Evolutionary conservation across 2,797 vertebrate genomes (phyloP).

Genomic region (Aldrovandia affinis): DNA sequence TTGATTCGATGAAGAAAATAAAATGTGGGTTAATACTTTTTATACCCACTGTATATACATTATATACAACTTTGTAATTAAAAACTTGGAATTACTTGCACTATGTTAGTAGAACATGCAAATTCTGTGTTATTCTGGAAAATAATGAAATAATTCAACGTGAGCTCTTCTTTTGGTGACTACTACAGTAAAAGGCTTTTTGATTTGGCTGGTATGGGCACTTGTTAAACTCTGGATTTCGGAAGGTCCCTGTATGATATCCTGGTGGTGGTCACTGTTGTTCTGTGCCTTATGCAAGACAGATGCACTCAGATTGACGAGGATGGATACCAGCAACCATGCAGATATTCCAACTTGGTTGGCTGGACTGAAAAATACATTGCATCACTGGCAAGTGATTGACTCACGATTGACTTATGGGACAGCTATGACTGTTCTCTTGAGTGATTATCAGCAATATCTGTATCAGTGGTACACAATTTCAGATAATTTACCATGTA

Average conservation of each 20-base stretch:
- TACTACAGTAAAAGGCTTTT: conserved; percentile 76
- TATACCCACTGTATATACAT: too few relatives aligned
- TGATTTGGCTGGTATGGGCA: conserved; percentile 70
- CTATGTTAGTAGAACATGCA: conserved; percentile 27
- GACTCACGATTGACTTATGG: too few relatives aligned
- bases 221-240: conserved; percentile 69
- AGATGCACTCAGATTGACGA: too few relatives aligned
- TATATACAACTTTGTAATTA: background rate
- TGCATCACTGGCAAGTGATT: too few relatives aligned
- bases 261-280: too few relatives aligned
- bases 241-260: conserved; percentile 47
- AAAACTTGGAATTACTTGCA: conserved; percentile 14
- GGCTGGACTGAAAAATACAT: too few relatives aligned
- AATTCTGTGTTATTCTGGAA: conserved; percentile 54
- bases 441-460: background rate
- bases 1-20: too few relatives aligned
- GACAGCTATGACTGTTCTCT: too few relatives aligned
- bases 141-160: conserved; percentile 47
- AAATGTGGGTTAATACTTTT: too few relatives aligned
- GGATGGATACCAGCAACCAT: too few relatives aligned
- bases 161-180: conserved; percentile 71
- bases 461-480: background rate
- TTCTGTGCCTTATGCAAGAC: too few relatives aligned
- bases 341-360: too few relatives aligned
- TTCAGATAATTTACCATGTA: background rate